These are phyloP conservation scores for Argyrosomus japonicus DNA, from an alignment of 2,113 vertebrate species.

Conservation along the genomic window DNA sequence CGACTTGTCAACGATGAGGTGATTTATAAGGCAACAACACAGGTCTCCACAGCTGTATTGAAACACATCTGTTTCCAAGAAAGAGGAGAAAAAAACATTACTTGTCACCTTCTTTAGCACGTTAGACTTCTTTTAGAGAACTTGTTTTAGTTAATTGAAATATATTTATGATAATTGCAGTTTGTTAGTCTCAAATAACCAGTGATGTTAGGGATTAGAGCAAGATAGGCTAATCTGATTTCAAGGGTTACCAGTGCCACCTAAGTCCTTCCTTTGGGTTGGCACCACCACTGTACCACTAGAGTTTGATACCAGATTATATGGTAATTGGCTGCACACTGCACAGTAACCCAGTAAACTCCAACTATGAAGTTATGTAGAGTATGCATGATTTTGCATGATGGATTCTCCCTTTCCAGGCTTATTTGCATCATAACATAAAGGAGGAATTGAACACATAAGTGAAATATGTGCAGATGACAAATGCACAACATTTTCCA, in stretches of 20 bases:
- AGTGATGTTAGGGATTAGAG: not conserved
- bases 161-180: not conserved
- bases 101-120: too few relatives aligned
- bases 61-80: not conserved
- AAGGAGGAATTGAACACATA: not conserved
- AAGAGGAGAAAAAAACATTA: too few relatives aligned
- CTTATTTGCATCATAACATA: not conserved
- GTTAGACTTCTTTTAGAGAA: too few relatives aligned
- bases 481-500: not conserved
- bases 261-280: not conserved
- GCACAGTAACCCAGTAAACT: not conserved
- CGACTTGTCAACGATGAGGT: not conserved
- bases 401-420: not conserved
- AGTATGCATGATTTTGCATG: not conserved
- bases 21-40: not conserved
- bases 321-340: conserved; percentile 13
- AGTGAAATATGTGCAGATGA: not conserved
- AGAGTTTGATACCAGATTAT: conserved; percentile 7
- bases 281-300: not conserved
- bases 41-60: not conserved
- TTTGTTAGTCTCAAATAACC: not conserved
- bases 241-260: not conserved
- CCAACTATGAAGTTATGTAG: too few relatives aligned
- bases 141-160: too few relatives aligned
- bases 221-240: conserved; percentile 4